A percentile compares a stretch with the other conserved stretches of the same genome.
Conservation (phyloP, 2,888 invertebrate genomes). For the Clostera curtula region DNA sequence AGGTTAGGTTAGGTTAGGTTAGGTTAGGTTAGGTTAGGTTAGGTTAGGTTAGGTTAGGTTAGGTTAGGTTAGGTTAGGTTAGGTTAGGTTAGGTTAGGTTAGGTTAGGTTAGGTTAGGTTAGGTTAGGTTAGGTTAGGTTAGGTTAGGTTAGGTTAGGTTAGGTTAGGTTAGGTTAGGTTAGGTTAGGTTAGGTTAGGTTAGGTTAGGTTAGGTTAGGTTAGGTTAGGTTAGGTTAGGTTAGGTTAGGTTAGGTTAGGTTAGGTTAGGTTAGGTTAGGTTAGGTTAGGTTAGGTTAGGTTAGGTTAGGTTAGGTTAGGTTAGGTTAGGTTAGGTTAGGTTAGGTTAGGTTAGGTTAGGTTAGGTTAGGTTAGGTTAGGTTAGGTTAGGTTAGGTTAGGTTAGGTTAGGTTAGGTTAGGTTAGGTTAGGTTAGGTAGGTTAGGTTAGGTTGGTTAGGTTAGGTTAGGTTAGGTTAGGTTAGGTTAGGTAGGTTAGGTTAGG, state of each 20-base stretch:
- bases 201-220: slow-evolving; percentile 11
- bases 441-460: slow-evolving; percentile 11
- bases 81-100: slow-evolving; percentile 11
- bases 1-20: slow-evolving; percentile 5
- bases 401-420: slow-evolving; percentile 13
- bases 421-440: too few relatives aligned
- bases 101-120: slow-evolving; percentile 10
- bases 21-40: slow-evolving; percentile 5
- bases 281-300: slow-evolving; percentile 14
- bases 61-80: slow-evolving; percentile 14
- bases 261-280: slow-evolving; percentile 9
- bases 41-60: slow-evolving; percentile 5
- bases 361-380: slow-evolving; percentile 16
- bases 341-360: slow-evolving; percentile 18
- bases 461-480: slow-evolving; percentile 11
- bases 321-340: slow-evolving; percentile 15
- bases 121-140: slow-evolving; percentile 11
- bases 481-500: too few relatives aligned
- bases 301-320: slow-evolving; percentile 14
- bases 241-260: slow-evolving; percentile 12
- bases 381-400: slow-evolving; percentile 13
- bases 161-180: slow-evolving; percentile 11
- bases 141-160: slow-evolving; percentile 11
- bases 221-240: slow-evolving; percentile 7
- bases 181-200: slow-evolving; percentile 15